A percentile compares a stretch with the other conserved stretches of the same genome.
These are phyloP conservation scores for Urocyon cinereoargenteus DNA, from an alignment of 2,797 vertebrate species.

Conservation along the genomic window DNA sequence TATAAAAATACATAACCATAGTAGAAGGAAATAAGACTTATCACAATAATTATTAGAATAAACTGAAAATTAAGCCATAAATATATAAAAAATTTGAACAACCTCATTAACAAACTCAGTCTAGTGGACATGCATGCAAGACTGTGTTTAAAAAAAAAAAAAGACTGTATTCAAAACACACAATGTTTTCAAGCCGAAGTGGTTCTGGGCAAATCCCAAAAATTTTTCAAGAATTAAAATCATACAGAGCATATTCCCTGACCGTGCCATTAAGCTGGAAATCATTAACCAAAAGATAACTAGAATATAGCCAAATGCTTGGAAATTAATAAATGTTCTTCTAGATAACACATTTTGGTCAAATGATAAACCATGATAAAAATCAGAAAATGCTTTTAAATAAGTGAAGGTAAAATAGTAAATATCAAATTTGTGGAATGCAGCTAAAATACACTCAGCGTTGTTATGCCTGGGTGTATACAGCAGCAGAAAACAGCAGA, in stretches of 20 bases:
- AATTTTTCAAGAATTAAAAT: not conserved
- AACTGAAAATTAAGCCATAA: not conserved
- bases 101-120: too few relatives aligned
- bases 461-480: not conserved
- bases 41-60: not conserved
- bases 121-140: not conserved
- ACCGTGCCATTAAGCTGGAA: not conserved
- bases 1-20: not conserved
- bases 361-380: not conserved
- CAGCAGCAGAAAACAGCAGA: not conserved
- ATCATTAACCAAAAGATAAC: not conserved
- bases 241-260: not conserved
- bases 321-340: not conserved
- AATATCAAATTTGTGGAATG: not conserved
- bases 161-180: too few relatives aligned
- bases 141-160: not conserved
- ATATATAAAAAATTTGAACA: not conserved
- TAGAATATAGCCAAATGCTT: not conserved
- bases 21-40: not conserved
- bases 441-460: rapidly evolving
- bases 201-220: not conserved
- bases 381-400: not conserved
- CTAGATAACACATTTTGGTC: not conserved
- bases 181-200: not conserved
- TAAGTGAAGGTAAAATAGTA: not conserved